Conservation (phyloP, 2,797 vertebrate genomes). For the Enoplosus armatus region DNA sequence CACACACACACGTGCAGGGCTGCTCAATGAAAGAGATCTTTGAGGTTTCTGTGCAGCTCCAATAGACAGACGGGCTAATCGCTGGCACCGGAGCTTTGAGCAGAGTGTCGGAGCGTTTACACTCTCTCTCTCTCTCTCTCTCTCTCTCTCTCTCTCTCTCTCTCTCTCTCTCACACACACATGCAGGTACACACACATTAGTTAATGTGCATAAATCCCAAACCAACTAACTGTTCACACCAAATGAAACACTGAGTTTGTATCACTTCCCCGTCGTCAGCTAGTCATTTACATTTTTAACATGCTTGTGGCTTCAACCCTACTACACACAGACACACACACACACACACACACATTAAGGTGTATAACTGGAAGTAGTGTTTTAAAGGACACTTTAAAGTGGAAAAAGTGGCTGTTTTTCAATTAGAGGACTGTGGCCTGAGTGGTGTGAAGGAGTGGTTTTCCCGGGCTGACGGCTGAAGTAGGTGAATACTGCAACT, state of each 20-base stretch:
- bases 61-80: constrained; percentile 68
- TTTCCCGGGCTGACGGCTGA: constrained; percentile 24
- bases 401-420: constrained; percentile 66
- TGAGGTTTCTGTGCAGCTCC: constrained; percentile 62
- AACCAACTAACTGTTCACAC: constrained; percentile 44
- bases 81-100: constrained; percentile 59
- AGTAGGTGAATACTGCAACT: constrained; percentile 10
- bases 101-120: constrained; percentile 22
- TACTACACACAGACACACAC: constrained; percentile 7
- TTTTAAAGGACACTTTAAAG: constrained; percentile 68
- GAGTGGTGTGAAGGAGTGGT: constrained; percentile 37
- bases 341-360: constrained; percentile 3
- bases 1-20: constrained; percentile 2
- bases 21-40: constrained; percentile 77
- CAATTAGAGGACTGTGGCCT: constrained; percentile 46
- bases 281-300: constrained; percentile 67
- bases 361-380: constrained; percentile 59
- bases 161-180: background rate
- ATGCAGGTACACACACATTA: constrained; percentile 22
- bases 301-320: constrained; percentile 64
- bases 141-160: constrained; percentile 8
- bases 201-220: constrained; percentile 49
- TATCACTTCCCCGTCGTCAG: constrained; percentile 46
- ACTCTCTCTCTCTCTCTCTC: constrained; percentile 8
- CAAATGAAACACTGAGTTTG: constrained; percentile 69